Conservation (phyloP, 2,797 vertebrate genomes). For the Lepus oiostolus region DNA sequence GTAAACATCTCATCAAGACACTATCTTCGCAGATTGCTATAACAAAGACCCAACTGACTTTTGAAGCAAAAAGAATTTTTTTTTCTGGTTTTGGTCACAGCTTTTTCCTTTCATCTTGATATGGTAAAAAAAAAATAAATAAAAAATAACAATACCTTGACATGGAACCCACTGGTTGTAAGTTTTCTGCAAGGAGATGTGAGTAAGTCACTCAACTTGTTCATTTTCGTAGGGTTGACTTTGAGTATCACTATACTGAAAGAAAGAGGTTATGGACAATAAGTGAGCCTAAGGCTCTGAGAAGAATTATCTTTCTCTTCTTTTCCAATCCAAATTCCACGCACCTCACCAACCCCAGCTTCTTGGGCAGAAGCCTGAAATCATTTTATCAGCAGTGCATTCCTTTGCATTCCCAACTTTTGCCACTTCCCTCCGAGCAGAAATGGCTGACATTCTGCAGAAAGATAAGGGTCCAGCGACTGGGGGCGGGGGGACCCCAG, state of each 20-base stretch:
- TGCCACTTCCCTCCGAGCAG: not conserved
- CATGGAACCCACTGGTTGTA: not conserved
- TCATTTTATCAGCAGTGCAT: not conserved
- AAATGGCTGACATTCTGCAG: not conserved
- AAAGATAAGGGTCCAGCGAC: not conserved
- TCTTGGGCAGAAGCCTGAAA: not conserved
- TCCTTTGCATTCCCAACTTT: not conserved
- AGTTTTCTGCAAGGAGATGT: not conserved
- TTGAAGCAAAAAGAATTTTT: constrained; percentile 11
- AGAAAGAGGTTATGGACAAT: not conserved
- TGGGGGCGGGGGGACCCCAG: not conserved
- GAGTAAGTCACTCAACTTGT: not conserved
- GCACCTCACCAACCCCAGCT: not conserved
- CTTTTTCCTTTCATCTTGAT: not conserved
- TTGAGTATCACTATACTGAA: not conserved
- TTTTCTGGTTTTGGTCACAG: not conserved
- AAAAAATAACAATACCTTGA: not conserved
- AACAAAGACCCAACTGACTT: constrained; percentile 7
- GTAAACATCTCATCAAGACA: constrained; percentile 53
- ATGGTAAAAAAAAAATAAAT: not conserved
- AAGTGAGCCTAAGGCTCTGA: not conserved
- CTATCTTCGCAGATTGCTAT: not conserved
- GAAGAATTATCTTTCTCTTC: not conserved
- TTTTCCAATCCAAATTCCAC: not conserved
- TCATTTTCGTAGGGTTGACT: not conserved